These are phyloP conservation scores for Propithecus coquereli DNA, from an alignment of 2,113 vertebrate genomes.

Conservation along the genomic window DNA sequence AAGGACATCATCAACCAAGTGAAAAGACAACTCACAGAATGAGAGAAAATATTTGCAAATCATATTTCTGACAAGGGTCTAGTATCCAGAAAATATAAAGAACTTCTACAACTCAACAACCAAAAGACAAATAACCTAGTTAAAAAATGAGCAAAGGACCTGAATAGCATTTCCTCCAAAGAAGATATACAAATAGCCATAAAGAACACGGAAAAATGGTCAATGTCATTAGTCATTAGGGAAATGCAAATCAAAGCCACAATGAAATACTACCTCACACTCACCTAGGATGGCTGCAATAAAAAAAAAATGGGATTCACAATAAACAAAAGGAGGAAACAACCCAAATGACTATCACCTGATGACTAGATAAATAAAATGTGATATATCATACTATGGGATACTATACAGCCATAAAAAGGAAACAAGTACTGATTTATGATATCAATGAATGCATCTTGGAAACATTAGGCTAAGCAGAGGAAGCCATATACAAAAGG, in stretches of 20 bases:
- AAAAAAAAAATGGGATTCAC: not conserved
- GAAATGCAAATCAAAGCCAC: not conserved
- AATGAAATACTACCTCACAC: not conserved
- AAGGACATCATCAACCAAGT: not conserved
- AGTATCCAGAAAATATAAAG: not conserved
- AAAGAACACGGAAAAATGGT: not conserved
- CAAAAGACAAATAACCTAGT: not conserved
- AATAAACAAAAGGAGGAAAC: not conserved
- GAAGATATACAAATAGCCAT: not conserved
- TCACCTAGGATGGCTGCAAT: not conserved
- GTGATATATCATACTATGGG: not conserved
- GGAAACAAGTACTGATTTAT: not conserved
- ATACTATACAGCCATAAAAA: not conserved
- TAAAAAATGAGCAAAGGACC: not conserved
- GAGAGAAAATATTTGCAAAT: slow-evolving; percentile 1
- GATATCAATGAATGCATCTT: not conserved
- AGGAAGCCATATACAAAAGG: not conserved
- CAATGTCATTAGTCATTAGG: not conserved
- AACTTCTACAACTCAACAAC: not conserved
- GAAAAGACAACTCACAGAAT: not conserved
- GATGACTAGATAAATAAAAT: not conserved
- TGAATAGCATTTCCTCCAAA: not conserved
- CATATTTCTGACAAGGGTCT: not conserved
- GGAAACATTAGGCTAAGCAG: not conserved
- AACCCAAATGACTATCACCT: not conserved